A percentile compares a stretch with the other conserved stretches of the same genome.
phyloP scores from a whole-genome alignment of 1,140 invertebrate genomes.

The Lepidurus apus region DNA sequence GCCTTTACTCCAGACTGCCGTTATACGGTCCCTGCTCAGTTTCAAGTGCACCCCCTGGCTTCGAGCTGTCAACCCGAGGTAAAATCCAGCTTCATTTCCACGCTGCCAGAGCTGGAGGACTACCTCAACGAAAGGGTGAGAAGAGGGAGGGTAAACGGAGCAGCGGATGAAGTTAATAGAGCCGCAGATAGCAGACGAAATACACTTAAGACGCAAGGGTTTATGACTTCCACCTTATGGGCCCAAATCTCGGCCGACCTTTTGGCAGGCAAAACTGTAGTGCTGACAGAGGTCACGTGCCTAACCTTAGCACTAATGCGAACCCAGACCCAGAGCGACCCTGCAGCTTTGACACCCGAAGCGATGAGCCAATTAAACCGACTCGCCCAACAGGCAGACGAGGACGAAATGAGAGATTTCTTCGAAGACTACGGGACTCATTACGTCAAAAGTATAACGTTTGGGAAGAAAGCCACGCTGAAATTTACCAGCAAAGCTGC shows the following conservation, averaged over 20 bases:
- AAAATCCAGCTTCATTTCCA: constrained; percentile 1
- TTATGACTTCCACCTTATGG: constrained; percentile 20
- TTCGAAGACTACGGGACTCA: constrained; percentile 31
- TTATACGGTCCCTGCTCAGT: constrained; percentile 11
- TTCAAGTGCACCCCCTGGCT: constrained; percentile 13
- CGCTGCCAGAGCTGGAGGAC: neutral
- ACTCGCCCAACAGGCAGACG: constrained; percentile 16
- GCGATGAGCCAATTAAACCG: constrained; percentile 24
- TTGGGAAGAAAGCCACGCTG: constrained; percentile 26
- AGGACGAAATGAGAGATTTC: constrained; percentile 27
- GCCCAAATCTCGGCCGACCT: constrained; percentile 25
- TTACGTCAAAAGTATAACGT: constrained; percentile 14
- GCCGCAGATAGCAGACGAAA: neutral
- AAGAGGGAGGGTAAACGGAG: neutral
- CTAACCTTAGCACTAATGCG: constrained; percentile 20
- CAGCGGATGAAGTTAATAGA: neutral
- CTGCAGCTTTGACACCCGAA: constrained; percentile 22
- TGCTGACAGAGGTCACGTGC: constrained; percentile 24
- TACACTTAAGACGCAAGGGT: constrained; percentile 22
- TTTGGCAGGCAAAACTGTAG: neutral
- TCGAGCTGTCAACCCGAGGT: constrained; percentile 28
- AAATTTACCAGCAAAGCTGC: constrained; percentile 28
- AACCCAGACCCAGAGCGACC: constrained; percentile 15
- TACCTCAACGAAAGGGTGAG: neutral
- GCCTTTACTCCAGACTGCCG: constrained; percentile 24